These are phyloP conservation scores for Danio tinwini DNA, from an alignment of 2,797 vertebrate species.

Conservation along the genomic window DNA sequence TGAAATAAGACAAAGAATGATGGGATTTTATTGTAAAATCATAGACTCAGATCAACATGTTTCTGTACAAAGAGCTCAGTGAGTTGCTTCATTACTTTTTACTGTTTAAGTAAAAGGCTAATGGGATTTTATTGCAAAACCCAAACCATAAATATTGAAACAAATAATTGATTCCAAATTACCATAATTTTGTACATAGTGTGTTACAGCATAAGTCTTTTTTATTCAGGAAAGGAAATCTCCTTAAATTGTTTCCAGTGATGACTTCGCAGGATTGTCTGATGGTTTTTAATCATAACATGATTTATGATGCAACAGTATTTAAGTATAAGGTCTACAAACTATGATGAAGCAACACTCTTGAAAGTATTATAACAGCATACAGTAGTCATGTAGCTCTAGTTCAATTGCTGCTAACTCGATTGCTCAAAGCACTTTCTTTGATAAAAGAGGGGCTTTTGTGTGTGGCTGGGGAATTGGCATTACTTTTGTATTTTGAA, in stretches of 20 bases:
- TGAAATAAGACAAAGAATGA: too few relatives aligned
- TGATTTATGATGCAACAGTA: not conserved
- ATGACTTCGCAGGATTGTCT: not conserved
- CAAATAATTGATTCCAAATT: not conserved
- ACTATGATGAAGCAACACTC: not conserved
- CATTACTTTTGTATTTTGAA: slow-evolving; percentile 2
- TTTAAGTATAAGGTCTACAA: not conserved
- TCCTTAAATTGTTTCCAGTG: not conserved
- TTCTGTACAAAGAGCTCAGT: not conserved
- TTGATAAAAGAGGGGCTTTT: not conserved
- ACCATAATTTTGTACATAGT: not conserved
- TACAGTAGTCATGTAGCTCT: not conserved
- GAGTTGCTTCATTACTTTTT: too few relatives aligned
- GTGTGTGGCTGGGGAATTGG: not conserved
- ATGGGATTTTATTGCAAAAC: not conserved
- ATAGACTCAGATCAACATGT: too few relatives aligned
- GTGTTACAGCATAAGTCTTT: not conserved
- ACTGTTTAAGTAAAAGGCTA: slow-evolving; percentile 2
- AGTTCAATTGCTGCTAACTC: not conserved
- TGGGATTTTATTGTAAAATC: too few relatives aligned
- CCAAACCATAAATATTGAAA: not conserved
- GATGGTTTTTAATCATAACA: not conserved
- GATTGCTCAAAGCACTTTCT: slow-evolving; percentile 22
- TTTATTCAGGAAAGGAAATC: not conserved
- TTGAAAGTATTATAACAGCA: not conserved